Evolutionary conservation across 1,140 invertebrate genomes (phyloP).

Genomic region (Calliphora vicina): DNA sequence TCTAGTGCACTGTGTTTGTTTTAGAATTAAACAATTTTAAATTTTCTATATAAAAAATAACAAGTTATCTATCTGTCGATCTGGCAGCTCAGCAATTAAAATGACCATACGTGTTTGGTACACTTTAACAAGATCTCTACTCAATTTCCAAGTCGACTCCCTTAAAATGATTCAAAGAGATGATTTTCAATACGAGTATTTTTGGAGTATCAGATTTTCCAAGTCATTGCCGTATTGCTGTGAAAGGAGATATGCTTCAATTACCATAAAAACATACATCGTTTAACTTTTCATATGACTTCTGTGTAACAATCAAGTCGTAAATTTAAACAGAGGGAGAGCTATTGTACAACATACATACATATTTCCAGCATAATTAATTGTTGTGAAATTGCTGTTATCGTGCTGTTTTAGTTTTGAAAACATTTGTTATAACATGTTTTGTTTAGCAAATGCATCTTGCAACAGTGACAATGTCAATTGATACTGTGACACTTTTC

Average conservation of each 20-base stretch:
- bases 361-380: neutral
- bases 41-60: no score
- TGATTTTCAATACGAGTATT: neutral
- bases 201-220: neutral
- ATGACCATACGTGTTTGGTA: neutral
- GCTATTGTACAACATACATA: neutral
- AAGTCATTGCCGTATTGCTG: neutral
- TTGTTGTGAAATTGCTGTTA: slow-evolving; percentile 8
- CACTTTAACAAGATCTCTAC: neutral
- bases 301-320: neutral
- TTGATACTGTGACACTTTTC: slow-evolving; percentile 11
- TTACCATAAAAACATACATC: neutral
- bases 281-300: slow-evolving; percentile 13
- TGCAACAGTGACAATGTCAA: slow-evolving; percentile 16
- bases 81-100: neutral
- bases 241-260: slow-evolving; percentile 20
- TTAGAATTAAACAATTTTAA: no score
- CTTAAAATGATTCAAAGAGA: neutral
- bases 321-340: no score
- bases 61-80: neutral
- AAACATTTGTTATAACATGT: slow-evolving; percentile 30
- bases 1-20: no score
- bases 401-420: slow-evolving; percentile 33
- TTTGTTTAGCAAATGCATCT: slow-evolving; percentile 21
- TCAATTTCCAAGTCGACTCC: neutral